Base-by-base conservation (phyloP, 2,888 invertebrate species). In the Neoascia interrupta region DNA sequence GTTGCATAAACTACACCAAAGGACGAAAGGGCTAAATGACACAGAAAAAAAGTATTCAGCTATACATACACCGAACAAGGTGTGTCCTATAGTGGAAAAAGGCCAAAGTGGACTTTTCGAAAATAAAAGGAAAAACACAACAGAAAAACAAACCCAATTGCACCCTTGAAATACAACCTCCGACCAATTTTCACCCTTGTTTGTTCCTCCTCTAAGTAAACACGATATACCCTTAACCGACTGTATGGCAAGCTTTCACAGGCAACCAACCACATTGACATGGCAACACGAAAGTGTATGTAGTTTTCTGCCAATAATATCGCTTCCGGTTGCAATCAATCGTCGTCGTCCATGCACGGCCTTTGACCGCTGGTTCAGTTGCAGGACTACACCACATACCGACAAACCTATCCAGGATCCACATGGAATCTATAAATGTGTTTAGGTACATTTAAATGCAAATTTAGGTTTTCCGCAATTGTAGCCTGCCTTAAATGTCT, bases 121-220 rank as follows among this genome's bases (percentile, higher is more conserved):
- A 58, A 31, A 34, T 13, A 53, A 19, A 26, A 43, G 13, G 11
- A 23, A 70, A 58, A 64, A n/a, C 26, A 47, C 21, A 53, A 73
- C 60, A 73, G 66, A 66, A 79, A 73, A 79, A 79, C 60, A 68
- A 73, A 60, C 72, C 58, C 73, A 68, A 79, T 73, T 73, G 79
- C 72, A 73, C 79, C 79, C 73, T 73, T 79, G 54, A 61, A 73
- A 73, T 49, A 34, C 6, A 43, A 43, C 58, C 37, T 5, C 43
- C 16, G 10, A 4, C 28, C 13, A 63, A 31, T 26, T 34, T 43
- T 39, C 54, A 34, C 54, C 53, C 61, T 63, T 63, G 73, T 66
- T 73, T 72, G 31, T 28, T 60, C 64, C 34, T 37, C 23, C 41
- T 36, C 34, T 16, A 37, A 53, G 66, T 21, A 53, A 73, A 74